Conservation (phyloP, 2,888 invertebrate species). For the Amblyjoppa fuscipennis region DNA sequence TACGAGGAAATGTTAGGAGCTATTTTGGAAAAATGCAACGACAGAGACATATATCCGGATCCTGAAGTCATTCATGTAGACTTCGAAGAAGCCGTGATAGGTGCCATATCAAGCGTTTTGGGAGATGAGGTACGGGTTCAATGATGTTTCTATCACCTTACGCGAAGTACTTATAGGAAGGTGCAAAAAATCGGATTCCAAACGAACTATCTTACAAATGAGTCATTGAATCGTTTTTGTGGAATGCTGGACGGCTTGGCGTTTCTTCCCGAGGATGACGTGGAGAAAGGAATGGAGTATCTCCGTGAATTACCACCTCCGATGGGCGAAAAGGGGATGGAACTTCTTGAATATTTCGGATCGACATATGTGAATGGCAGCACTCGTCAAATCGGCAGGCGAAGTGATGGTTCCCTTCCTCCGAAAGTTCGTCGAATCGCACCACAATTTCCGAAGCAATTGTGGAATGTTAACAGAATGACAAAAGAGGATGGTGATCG, state of each 20-base stretch:
- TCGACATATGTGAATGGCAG: constrained; percentile 2
- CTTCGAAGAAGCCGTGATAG: constrained; percentile 27
- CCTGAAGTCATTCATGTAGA: constrained; percentile 22
- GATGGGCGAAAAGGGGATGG: constrained; percentile 19
- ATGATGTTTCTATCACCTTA: constrained; percentile 43
- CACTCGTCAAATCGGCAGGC: background rate
- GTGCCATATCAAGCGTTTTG: constrained; percentile 10
- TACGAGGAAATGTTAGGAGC: constrained; percentile 30
- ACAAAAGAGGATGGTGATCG: constrained; percentile 22
- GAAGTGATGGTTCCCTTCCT: constrained; percentile 9
- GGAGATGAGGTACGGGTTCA: constrained; percentile 8
- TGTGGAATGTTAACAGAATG: constrained; percentile 21
- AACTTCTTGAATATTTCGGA: constrained; percentile 6
- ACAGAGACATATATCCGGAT: constrained; percentile 21
- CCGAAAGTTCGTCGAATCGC: constrained; percentile 18
- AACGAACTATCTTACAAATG: constrained; percentile 6
- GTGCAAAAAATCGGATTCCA: constrained; percentile 32
- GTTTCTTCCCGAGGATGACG: constrained; percentile 10
- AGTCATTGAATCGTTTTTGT: constrained; percentile 20
- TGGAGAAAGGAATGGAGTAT: constrained; percentile 31
- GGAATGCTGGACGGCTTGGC: constrained; percentile 50
- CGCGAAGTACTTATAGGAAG: constrained; percentile 36
- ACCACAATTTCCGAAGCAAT: background rate
- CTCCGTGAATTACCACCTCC: constrained; percentile 7
- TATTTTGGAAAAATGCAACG: constrained; percentile 17